These are phyloP conservation scores for Dyspetes luteomarginatus DNA, from an alignment of 2,888 invertebrate species.

Conservation along the genomic window DNA sequence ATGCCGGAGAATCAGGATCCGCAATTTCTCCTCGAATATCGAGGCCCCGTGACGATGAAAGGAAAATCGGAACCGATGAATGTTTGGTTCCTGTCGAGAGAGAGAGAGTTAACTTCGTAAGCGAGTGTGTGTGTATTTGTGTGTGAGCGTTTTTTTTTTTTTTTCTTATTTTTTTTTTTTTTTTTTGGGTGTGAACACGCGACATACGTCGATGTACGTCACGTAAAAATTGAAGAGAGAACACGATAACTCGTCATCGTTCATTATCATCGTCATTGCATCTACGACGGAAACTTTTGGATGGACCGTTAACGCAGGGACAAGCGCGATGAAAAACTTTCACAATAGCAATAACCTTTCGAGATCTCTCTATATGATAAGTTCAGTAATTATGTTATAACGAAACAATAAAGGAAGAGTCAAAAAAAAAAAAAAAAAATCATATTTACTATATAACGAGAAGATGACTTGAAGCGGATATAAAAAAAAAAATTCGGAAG, in stretches of 20 bases:
- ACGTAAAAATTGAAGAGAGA: constrained; percentile 32
- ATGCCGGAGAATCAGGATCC: constrained; percentile 93
- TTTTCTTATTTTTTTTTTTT: too few species aligned
- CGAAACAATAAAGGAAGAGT: constrained; percentile 54
- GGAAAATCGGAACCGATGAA: constrained; percentile 97
- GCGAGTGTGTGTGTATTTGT: constrained; percentile 30
- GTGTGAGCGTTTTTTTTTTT: too few species aligned
- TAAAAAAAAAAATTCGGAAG: constrained; percentile 29
- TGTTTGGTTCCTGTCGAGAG: constrained; percentile 92
- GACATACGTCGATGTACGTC: not conserved
- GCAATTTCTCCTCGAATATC: constrained; percentile 92
- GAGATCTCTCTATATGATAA: constrained; percentile 61
- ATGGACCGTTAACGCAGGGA: constrained; percentile 34
- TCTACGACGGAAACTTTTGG: constrained; percentile 25
- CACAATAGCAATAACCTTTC: constrained; percentile 71
- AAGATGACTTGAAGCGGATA: constrained; percentile 20
- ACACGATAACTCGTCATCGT: constrained; percentile 10
- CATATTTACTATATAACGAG: constrained; percentile 18
- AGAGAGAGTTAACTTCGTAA: constrained; percentile 78
- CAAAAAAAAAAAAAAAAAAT: constrained; percentile 2
- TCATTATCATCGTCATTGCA: constrained; percentile 28
- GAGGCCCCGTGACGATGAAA: constrained; percentile 96
- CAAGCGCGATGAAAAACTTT: constrained; percentile 63
- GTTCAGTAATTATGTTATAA: constrained; percentile 50
- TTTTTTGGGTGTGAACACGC: not conserved